Evolutionary conservation across 2,888 invertebrate genomes (phyloP), one percentile per base, ranked within the genome.

Genomic region (Lingula anatina): DNA sequence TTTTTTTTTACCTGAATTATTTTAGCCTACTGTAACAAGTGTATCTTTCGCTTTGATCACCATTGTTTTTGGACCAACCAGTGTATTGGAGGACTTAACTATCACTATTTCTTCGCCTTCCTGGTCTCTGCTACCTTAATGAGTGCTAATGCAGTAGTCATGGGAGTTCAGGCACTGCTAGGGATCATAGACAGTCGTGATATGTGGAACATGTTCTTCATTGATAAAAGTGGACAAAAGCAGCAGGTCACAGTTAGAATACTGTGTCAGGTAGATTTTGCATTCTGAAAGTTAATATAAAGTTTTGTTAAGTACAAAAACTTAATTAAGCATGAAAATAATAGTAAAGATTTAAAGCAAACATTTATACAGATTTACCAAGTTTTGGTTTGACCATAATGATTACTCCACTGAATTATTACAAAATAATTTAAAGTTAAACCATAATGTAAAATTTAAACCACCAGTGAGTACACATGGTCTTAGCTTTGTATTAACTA

Each of bases 21-120:
- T 61, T 1, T 61, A 75, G 75, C 65, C 47, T 57, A 68, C 3
- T 71, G 69, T 55, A 62, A 75, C 53, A 55, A 58, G 28, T 75
- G 75, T 61, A 62, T 75, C 4, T 65, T 67, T 52, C 64, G 71
- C 20, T 75, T 73, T 62, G 75, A 75, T 52, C 75, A 75, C 49
- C 74, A 73, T 55, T 75, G 75, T 57, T 61, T 71, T 18, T 75
- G 75, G 75, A 73, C 72, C 20, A 73, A 73, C 55, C 73, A 69
- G 56, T 68, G 68, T 56, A 68, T 75, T 5, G 75, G 73, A n/a
- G 73, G 63, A 2, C 55, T 65, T n/a, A 75, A 72, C 53, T 63
- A 69, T 47, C 60, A 66, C 24, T 71, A 64, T 56, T 75, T 75
- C 57, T 47, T 74, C 3, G 44, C 59, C 26, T 71, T 74, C 49